Evolutionary conservation across 2,888 invertebrate genomes (phyloP).

Genomic region (Hylaea fasciaria): DNA sequence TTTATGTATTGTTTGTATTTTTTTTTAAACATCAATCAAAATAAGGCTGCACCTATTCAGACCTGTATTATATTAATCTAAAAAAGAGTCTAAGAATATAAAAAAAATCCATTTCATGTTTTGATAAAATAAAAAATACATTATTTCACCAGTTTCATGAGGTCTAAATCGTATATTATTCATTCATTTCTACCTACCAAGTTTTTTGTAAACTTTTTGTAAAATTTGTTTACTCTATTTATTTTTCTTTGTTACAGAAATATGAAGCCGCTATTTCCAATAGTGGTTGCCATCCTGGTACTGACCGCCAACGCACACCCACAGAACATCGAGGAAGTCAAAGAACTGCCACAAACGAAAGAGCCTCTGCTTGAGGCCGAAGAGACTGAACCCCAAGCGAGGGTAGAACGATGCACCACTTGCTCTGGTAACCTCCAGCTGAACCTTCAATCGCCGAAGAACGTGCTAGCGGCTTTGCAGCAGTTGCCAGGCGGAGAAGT

Average conservation of each 20-base stretch:
- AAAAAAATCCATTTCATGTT: too few relatives aligned
- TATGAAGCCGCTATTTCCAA: conserved; percentile 78
- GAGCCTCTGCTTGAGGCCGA: conserved; percentile 68
- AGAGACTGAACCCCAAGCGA: conserved; percentile 60
- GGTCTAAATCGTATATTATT: too few relatives aligned
- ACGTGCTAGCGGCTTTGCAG: conserved; percentile 64
- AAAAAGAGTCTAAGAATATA: neutral
- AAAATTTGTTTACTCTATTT: neutral
- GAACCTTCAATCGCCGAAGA: conserved; percentile 61
- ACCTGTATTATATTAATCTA: too few relatives aligned
- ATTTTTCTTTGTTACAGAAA: conserved; percentile 68
- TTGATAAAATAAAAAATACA: too few relatives aligned
- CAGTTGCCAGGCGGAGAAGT: conserved; percentile 69
- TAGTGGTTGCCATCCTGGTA: conserved; percentile 74
- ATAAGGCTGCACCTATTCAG: too few relatives aligned
- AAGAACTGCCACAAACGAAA: conserved; percentile 63
- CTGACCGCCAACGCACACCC: conserved; percentile 65
- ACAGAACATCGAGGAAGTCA: conserved; percentile 67
- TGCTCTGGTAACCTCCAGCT: conserved; percentile 55
- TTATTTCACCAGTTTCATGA: too few relatives aligned
- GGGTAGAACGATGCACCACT: conserved; percentile 69
- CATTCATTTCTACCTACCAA: too few relatives aligned
- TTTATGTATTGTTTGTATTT: neutral
- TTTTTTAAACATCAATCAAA: too few relatives aligned
- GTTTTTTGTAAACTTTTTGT: neutral